These are phyloP conservation scores for Numida meleagris DNA, from an alignment of 2,113 vertebrate genomes.

Conservation along the genomic window DNA sequence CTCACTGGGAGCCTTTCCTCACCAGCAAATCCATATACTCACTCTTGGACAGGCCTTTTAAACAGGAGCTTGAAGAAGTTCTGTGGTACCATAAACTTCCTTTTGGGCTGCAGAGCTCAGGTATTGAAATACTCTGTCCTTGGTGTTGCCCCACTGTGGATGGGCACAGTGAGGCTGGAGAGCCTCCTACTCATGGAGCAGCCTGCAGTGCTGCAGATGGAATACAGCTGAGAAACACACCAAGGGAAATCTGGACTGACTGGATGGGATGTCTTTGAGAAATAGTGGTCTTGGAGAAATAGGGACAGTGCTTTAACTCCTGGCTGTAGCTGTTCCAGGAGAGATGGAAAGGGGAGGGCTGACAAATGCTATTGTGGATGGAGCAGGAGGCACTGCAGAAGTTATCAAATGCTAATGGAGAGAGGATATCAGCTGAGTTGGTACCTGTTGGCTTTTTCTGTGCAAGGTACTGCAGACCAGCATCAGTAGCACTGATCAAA, in stretches of 20 bases:
- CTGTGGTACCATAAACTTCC: not conserved
- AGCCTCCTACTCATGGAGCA: not conserved
- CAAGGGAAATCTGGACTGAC: not conserved
- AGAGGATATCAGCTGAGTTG: not conserved
- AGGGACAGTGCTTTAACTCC: not conserved
- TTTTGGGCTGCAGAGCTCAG: not conserved
- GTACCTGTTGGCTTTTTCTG: not conserved
- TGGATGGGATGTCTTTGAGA: not conserved
- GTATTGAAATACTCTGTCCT: not conserved
- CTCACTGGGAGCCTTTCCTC: not conserved
- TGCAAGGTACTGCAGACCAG: not conserved
- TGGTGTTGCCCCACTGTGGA: rapidly evolving
- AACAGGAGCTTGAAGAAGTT: not conserved
- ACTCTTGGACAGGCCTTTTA: not conserved
- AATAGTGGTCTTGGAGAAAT: not conserved
- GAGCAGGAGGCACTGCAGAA: not conserved
- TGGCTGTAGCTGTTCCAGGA: not conserved
- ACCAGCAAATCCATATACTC: not conserved
- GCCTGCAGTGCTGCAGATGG: not conserved
- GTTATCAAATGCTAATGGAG: not conserved
- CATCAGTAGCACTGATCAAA: rapidly evolving
- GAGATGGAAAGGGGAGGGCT: not conserved
- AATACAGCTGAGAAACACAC: not conserved
- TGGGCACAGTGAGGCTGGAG: not conserved
- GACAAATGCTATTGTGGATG: not conserved